Evolutionary conservation across 2,888 invertebrate species (phyloP).

Genomic region (Troides helena): DNA sequence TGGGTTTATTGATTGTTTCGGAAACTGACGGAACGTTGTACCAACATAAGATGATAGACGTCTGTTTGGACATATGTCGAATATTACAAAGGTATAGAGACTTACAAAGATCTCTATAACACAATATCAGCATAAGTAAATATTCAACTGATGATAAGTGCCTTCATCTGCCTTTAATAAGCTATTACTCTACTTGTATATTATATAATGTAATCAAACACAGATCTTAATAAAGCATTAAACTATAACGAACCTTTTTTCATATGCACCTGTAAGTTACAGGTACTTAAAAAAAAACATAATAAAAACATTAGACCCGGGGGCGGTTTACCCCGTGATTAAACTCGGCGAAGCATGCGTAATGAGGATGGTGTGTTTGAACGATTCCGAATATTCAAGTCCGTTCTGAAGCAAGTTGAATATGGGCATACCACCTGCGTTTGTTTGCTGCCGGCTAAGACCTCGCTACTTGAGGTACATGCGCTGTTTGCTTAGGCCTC

Average conservation of each 20-base stretch:
- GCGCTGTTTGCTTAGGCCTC: slow-evolving; percentile 66
- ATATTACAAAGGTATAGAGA: slow-evolving; percentile 46
- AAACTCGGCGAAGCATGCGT: slow-evolving; percentile 76
- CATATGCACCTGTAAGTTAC: slow-evolving; percentile 37
- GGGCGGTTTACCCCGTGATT: slow-evolving; percentile 71
- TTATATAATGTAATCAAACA: too few relatives aligned
- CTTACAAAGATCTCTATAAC: background rate
- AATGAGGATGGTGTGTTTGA: slow-evolving; percentile 76
- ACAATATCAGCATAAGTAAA: background rate
- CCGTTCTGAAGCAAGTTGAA: slow-evolving; percentile 60
- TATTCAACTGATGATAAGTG: too few relatives aligned
- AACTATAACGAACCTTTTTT: too few relatives aligned
- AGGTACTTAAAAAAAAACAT: slow-evolving; percentile 74
- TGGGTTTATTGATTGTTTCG: slow-evolving; percentile 2
- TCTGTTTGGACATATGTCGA: slow-evolving; percentile 53
- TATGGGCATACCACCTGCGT: slow-evolving; percentile 62
- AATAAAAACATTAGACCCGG: slow-evolving; percentile 73
- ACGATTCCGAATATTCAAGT: slow-evolving; percentile 73
- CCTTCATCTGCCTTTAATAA: too few relatives aligned
- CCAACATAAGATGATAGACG: slow-evolving; percentile 61
- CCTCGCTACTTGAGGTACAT: slow-evolving; percentile 49
- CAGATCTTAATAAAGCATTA: too few relatives aligned
- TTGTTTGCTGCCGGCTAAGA: slow-evolving; percentile 68
- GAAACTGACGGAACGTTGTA: background rate
- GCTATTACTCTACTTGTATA: too few relatives aligned